Percentiles rank a stretch among this genome's conserved stretches.
These are phyloP conservation scores for Leucoraja ocellata DNA, from an alignment of 2,797 vertebrate genomes.

Conservation along the genomic window DNA sequence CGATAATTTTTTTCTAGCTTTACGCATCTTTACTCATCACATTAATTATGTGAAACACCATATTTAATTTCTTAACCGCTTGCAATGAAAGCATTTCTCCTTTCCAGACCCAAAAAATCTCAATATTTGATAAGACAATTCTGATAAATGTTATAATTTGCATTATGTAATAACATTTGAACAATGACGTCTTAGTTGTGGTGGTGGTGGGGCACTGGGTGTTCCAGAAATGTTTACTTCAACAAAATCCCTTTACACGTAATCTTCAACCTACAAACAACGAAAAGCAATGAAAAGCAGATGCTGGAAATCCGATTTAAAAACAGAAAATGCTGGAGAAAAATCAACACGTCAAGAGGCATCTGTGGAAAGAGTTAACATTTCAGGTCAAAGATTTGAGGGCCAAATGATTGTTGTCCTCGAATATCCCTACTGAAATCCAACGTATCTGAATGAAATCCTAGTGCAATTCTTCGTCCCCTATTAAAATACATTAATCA, in stretches of 20 bases:
- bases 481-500: slow-evolving; percentile 10
- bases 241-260: too few species aligned
- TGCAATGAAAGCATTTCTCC: background rate
- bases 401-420: background rate
- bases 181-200: background rate
- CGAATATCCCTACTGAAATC: background rate
- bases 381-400: background rate
- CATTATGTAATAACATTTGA: background rate
- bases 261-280: too few species aligned
- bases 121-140: background rate
- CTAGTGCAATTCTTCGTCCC: background rate
- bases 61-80: too few species aligned
- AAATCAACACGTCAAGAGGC: too few species aligned
- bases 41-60: background rate
- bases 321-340: too few species aligned
- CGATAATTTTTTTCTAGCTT: background rate
- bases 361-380: too few species aligned
- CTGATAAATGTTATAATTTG: background rate
- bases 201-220: too few species aligned
- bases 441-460: background rate
- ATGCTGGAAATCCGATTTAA: too few species aligned
- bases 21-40: background rate
- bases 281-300: too few species aligned
- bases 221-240: too few species aligned
- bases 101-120: background rate